Conservation (phyloP, 2,113 vertebrate genomes). For the Pantherophis guttatus region DNA sequence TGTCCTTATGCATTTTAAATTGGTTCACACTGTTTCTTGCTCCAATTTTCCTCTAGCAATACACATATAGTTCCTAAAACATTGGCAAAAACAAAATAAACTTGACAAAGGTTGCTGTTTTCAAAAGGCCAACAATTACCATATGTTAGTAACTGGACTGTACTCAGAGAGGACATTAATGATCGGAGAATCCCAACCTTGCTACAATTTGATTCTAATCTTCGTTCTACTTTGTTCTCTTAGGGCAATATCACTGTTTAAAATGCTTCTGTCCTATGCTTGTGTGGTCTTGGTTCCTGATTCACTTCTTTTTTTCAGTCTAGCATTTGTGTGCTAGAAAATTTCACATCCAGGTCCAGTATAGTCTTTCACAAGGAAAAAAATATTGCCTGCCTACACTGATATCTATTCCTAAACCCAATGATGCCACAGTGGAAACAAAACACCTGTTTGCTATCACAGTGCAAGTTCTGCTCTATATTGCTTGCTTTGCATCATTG, state of each 20-base stretch:
- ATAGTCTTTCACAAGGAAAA: background rate
- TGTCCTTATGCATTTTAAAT: slow-evolving; percentile 53
- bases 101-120: slow-evolving; percentile 20
- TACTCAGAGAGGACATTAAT: background rate
- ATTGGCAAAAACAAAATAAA: slow-evolving; percentile 58
- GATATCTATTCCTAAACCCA: background rate
- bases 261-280: background rate
- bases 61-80: slow-evolving; percentile 59
- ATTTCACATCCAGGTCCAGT: background rate
- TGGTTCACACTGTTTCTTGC: slow-evolving; percentile 51
- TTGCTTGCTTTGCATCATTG: background rate
- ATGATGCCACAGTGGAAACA: background rate
- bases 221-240: background rate
- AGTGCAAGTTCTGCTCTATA: background rate
- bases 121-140: slow-evolving; percentile 18
- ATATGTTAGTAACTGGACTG: background rate
- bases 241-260: background rate
- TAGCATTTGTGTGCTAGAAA: background rate
- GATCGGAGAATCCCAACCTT: background rate
- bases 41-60: slow-evolving; percentile 46
- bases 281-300: background rate
- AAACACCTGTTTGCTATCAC: background rate
- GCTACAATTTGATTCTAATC: background rate
- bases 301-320: background rate
- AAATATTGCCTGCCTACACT: background rate